phyloP scores from a whole-genome alignment of 2,888 invertebrate genomes.

The Anodontia alba region DNA sequence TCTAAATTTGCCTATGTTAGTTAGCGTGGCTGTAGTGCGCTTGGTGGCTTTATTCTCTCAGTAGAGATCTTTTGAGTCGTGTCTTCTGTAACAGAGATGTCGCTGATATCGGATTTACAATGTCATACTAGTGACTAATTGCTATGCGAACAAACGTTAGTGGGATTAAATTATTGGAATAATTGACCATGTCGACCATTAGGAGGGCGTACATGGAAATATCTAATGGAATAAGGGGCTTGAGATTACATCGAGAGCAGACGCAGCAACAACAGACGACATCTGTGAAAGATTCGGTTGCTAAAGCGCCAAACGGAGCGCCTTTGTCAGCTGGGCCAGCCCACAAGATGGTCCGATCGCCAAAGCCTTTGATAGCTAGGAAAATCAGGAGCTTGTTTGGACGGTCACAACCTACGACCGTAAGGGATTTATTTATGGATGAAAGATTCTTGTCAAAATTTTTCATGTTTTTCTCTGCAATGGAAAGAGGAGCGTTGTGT shows the following conservation, averaged over 20 bases:
- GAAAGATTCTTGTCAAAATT: conserved; percentile 93
- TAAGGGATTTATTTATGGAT: conserved; percentile 89
- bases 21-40: background rate
- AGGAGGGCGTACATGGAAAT: conserved; percentile 84
- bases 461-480: conserved; percentile 88
- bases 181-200: conserved; percentile 82
- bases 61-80: background rate
- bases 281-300: conserved; percentile 41
- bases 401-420: conserved; percentile 66
- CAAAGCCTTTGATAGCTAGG: conserved; percentile 76
- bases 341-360: conserved; percentile 70
- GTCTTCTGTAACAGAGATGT: background rate
- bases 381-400: conserved; percentile 77
- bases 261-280: conserved; percentile 46
- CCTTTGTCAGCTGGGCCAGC: conserved; percentile 34
- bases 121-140: conserved; percentile 23
- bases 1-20: no score
- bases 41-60: background rate
- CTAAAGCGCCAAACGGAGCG: conserved; percentile 49
- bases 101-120: conserved; percentile 12
- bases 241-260: conserved; percentile 80
- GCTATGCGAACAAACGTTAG: conserved; percentile 14
- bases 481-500: conserved; percentile 92
- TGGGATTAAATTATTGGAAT: conserved; percentile 42
- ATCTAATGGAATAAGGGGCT: conserved; percentile 83